Conservation (phyloP, 1,140 invertebrate genomes). For the Pogonomyrmex barbatus region DNA sequence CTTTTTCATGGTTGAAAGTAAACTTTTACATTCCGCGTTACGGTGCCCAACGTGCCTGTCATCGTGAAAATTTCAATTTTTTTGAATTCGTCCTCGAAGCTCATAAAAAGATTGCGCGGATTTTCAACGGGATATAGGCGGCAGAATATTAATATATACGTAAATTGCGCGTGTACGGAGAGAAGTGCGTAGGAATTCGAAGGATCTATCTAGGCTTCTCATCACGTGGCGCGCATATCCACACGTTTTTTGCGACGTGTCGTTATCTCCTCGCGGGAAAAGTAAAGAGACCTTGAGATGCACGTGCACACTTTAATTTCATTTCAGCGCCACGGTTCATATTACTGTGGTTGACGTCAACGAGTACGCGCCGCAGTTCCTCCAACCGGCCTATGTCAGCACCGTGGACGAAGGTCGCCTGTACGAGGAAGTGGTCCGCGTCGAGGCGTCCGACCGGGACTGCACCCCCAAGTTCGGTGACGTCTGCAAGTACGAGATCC, state of each 20-base stretch:
- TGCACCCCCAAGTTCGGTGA: slow-evolving; percentile 96
- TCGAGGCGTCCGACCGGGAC: slow-evolving; percentile 96
- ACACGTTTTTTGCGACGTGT: not conserved
- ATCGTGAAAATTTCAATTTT: not conserved
- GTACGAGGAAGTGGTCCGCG: slow-evolving; percentile 95
- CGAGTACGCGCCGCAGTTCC: slow-evolving; percentile 95
- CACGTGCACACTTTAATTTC: slow-evolving; percentile 73
- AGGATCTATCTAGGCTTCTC: slow-evolving; percentile 4
- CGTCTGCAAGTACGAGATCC: slow-evolving; percentile 98
- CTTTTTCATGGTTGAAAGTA: not conserved
- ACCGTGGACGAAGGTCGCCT: slow-evolving; percentile 96
- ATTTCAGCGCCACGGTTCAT: slow-evolving; percentile 95
- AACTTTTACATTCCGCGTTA: slow-evolving; percentile 14
- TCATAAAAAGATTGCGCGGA: slow-evolving; percentile 3
- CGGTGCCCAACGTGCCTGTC: not conserved
- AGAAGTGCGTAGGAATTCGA: not conserved
- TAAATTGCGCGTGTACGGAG: not conserved
- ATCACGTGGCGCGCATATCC: not conserved
- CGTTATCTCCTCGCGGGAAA: not conserved
- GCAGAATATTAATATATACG: not conserved
- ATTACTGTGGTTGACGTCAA: slow-evolving; percentile 98
- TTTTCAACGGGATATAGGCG: not conserved
- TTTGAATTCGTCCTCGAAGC: not conserved
- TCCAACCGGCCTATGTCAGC: slow-evolving; percentile 95
- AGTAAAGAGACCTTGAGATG: not conserved